These are phyloP conservation scores for Cybosia mesomella DNA, from an alignment of 2,888 invertebrate species.

Conservation along the genomic window DNA sequence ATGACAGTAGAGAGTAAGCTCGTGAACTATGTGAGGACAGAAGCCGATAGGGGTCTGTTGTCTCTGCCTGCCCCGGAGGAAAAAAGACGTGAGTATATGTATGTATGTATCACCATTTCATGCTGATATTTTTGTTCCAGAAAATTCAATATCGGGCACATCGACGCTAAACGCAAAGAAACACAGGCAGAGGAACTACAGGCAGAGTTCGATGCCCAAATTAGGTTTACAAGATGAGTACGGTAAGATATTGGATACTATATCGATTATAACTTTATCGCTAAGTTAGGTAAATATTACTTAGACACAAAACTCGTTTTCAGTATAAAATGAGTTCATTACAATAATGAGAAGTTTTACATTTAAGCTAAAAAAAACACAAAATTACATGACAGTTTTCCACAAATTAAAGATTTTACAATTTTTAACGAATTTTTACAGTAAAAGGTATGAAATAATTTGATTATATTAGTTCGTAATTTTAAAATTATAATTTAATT, in stretches of 20 bases:
- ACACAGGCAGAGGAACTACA: slow-evolving; percentile 79
- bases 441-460: not conserved
- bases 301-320: no score
- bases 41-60: no score
- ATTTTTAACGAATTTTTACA: not conserved
- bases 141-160: slow-evolving; percentile 82
- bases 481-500: not conserved
- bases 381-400: not conserved
- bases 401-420: not conserved
- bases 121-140: slow-evolving; percentile 64
- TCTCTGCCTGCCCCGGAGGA: no score
- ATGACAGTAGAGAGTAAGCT: no score
- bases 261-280: slow-evolving; percentile 36
- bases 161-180: slow-evolving; percentile 83
- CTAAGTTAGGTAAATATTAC: not conserved
- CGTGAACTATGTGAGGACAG: no score
- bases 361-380: not conserved
- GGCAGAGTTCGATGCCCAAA: slow-evolving; percentile 86
- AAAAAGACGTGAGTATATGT: no score
- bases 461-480: no score
- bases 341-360: not conserved
- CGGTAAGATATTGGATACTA: slow-evolving; percentile 64
- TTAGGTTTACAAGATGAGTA: slow-evolving; percentile 81
- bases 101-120: slow-evolving; percentile 19
- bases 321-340: not conserved